Base-by-base conservation (phyloP, 2,797 vertebrate species). In the Betta splendens region DNA sequence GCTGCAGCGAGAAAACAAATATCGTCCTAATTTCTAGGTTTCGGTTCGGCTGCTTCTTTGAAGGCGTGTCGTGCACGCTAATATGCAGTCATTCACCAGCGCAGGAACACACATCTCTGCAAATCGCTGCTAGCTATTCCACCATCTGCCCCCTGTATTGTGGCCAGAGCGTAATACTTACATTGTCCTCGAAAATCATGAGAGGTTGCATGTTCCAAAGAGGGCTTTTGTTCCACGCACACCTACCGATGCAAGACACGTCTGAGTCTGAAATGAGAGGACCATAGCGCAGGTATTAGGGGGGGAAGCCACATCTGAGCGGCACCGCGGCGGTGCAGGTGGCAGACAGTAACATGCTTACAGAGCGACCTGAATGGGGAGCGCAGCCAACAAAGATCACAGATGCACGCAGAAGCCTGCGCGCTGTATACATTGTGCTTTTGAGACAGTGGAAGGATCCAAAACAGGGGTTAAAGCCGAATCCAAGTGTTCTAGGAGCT, bases 241-340 rank as follows among this genome's bases (percentile, higher is more conserved):
- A 70, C 69, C 74, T 76, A 58, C 33, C 29, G 12, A 65, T 46
- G 61, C 25, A 22, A 72, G 48, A 25, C 75, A 53, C 32, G 72
- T 64, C 85, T 91, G 71, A 59, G 53, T 57, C 56, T 64, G 59
- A 69, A 70, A 70, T 60, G 37, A 78, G 69, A 65, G 70, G 73
- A 56, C 63, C 68, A 46, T 60, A 35, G 48, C 28, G 64, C 52
- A 70, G 65, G 77, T 78, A 69, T 81, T 83, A 76, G 73, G 32
- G 59, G 32, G 59, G n/a, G 67, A 72, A 83, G 77, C 86, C 89
- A 89, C 88, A 87, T 87, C 85, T 80, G 32, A 90, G 82, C 69
- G 12, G 40, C 47, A 47, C 75, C 7, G 17, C 67, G 33, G 63
- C 79, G 66, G 77, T 72, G 75, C 91, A 87, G 79, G 83, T 84